Evolutionary conservation across 2,888 invertebrate species (phyloP), one percentile per base, ranked within the genome.

Genomic region (Synergus itoensis): DNA sequence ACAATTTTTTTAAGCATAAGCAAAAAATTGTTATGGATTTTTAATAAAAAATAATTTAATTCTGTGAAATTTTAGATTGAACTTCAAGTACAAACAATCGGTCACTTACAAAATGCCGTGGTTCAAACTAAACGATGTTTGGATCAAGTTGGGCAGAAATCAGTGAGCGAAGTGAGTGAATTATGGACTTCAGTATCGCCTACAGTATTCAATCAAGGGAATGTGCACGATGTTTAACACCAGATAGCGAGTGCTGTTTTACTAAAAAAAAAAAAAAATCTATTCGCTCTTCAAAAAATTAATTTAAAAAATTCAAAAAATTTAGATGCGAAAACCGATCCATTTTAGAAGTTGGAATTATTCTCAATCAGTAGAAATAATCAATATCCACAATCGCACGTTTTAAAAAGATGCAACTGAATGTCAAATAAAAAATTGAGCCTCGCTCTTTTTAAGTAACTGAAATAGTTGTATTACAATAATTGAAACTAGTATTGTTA

Each of bases 181-280:
- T 85, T 88, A 81, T 90, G 91, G 90, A 85, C 88, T 87, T 85
- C 90, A 80, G 86, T 87, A 86, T 87, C 91, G 81, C 86, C 91
- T 87, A 83, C 90, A 82, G 85, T 88, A 80, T 90, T 89, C 86
- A 89, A 85, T 86, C 89, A 89, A 84, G 87, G 88, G 80, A 90
- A 89, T 85, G 91, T 92, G 91, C 91, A 92, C 90, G 92, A 92
- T 86, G 89, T 92, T 88, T 92, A 88, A 90, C 79, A 83, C 79
- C 18, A 45, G 16, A 53, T 73, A 53, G 53, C 53, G 73, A 73
- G 53, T 73, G 73, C 53, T 73, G 73, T 86, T 78, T 62, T 80
- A 82, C 83, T 84, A 82, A 83, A 75, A 83, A 65, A 28, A 65
- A 41, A 43, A 75, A 83, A 65, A 65, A 41, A 43, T 12, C 9